Percentiles rank a stretch among this genome's conserved stretches.
Conservation (phyloP, 2,888 invertebrate genomes). For the Athrips mouffetella region DNA sequence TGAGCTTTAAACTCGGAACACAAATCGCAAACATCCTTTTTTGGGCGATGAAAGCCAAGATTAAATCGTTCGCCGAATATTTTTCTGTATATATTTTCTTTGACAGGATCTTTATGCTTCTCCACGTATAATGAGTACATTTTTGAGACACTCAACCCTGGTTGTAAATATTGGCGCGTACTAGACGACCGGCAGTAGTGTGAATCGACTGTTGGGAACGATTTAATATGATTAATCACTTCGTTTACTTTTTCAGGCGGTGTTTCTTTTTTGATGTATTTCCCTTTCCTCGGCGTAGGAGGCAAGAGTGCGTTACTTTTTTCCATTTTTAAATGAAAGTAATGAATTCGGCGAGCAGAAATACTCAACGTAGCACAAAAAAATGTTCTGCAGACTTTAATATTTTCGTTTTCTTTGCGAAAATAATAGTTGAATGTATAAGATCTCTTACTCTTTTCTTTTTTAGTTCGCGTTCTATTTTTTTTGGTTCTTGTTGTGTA, state of each 20-base stretch:
- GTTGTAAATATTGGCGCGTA: constrained; percentile 19
- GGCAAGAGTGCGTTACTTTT: constrained; percentile 10
- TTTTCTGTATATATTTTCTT: constrained; percentile 21
- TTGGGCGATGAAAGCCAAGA: constrained; percentile 21
- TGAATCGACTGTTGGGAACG: constrained; percentile 21
- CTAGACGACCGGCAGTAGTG: constrained; percentile 18
- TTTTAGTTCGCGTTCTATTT: constrained; percentile 14
- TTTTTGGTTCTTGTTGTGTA: constrained; percentile 13
- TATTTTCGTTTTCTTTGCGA: constrained; percentile 5
- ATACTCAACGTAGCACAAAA: constrained; percentile 20
- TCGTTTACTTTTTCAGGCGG: constrained; percentile 18
- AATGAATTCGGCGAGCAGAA: constrained; percentile 14
- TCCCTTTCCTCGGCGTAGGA: constrained; percentile 18
- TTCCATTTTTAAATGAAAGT: constrained; percentile 20
- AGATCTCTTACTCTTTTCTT: constrained; percentile 4
- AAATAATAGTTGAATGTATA: constrained; percentile 16
- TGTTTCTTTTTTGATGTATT: constrained; percentile 18
- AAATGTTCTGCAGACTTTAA: constrained; percentile 20
- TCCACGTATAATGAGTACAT: constrained; percentile 21
- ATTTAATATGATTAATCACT: constrained; percentile 21
- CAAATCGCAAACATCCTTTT: constrained; percentile 21
- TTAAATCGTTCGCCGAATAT: constrained; percentile 22
- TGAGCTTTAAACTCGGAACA: constrained; percentile 19
- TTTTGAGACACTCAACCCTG: constrained; percentile 15
- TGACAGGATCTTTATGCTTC: constrained; percentile 20